Base-by-base conservation (phyloP, 1,140 invertebrate species). In the Parapsyche elsis region DNA sequence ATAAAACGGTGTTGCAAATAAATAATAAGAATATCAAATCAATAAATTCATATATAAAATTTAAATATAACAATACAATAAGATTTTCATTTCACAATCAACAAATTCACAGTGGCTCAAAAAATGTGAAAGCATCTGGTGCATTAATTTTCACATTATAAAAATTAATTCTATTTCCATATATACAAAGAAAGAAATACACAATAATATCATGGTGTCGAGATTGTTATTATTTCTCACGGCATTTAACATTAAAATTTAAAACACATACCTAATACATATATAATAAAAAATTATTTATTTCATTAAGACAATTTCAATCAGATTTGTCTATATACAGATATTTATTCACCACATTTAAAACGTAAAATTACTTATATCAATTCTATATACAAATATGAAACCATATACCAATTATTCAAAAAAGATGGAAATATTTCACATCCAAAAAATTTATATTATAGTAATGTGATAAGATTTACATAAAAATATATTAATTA, bases 121-220 rank as follows among this genome's bases (percentile, higher is more conserved):
- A 61, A 61, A 61, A 61, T 61, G 59, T 24, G 59, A 61, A 61
- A 61, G 21, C 59, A 61, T 21, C 19, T 61, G 21, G 21, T 61
- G 59, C 10, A 67, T 67, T 21, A 19, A 16, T 61, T 61, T 19
- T 61, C 57, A 61, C 16, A 61, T 61, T 19, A 61, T 19, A n/a
- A 61, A 19, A 61, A 61, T 61, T 61, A 16, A 61, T 21, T 19
- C 19, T 67, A 53, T 53, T 5, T 67, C 26, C 24, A 21, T 23
- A 67, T 67, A 67, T 67, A 67, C 64, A 67, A 67, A 67, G n/a
- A 61, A 61, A 61, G 57, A 21, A 61, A 61, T 61, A 61, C 57
- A 26, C 21, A 16, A 61, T 67, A 67, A 67, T 67, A 67, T 67
- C 64, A 67, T 26, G 5, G 9, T 26, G 64, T 67, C n/a, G 64